Evolutionary conservation across 2,888 invertebrate species (phyloP).

Genomic region (Xestia ashworthii): DNA sequence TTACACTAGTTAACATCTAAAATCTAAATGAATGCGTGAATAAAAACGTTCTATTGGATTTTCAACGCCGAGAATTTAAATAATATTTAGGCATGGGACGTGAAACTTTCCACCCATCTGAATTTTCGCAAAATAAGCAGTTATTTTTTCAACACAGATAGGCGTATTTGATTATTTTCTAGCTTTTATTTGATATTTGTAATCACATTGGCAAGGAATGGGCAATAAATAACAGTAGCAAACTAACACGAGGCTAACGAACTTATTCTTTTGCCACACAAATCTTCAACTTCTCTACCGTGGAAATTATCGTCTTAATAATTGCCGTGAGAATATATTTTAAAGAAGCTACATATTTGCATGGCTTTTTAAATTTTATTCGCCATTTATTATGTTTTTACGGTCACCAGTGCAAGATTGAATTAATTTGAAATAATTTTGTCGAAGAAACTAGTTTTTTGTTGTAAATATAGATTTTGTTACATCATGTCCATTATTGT

Average conservation of each 20-base stretch:
- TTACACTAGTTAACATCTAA: no score
- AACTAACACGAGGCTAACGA: slow-evolving; percentile 21
- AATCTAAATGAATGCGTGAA: no score
- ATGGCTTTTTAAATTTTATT: slow-evolving; percentile 10
- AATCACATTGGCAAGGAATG: background rate
- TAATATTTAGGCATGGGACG: no score
- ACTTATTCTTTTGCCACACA: slow-evolving; percentile 16
- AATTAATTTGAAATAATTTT: slow-evolving; percentile 39
- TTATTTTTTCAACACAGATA: no score
- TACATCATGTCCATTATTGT: background rate
- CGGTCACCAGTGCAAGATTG: slow-evolving; percentile 26
- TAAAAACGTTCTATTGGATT: no score
- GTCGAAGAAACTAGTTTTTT: slow-evolving; percentile 21
- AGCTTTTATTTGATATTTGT: background rate
- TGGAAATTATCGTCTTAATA: slow-evolving; percentile 25
- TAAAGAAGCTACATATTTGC: background rate
- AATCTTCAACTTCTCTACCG: background rate
- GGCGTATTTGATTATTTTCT: background rate
- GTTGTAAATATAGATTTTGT: slow-evolving; percentile 6
- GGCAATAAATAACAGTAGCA: background rate
- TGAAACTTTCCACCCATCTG: no score
- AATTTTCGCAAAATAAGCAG: no score
- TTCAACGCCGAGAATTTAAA: no score
- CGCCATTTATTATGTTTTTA: slow-evolving; percentile 33
- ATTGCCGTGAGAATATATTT: slow-evolving; percentile 33